These are phyloP conservation scores for Tipula vernalis DNA, from an alignment of 2,888 invertebrate genomes.

Conservation along the genomic window DNA sequence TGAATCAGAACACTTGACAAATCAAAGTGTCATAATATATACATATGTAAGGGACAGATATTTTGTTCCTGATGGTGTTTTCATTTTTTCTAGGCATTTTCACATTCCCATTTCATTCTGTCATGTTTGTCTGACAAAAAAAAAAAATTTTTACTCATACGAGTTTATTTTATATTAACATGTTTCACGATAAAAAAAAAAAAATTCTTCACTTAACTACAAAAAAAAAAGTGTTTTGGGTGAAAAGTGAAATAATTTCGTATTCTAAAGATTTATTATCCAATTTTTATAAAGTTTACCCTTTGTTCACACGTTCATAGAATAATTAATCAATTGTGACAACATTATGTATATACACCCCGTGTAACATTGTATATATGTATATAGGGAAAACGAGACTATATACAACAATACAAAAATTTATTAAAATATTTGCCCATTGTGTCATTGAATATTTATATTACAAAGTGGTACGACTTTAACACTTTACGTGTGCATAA, in stretches of 20 bases:
- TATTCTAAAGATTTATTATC: not conserved
- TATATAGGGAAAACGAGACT: not conserved
- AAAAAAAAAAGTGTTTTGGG: not conserved
- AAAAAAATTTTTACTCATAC: not conserved
- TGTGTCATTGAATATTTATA: not conserved
- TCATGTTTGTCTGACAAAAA: not conserved
- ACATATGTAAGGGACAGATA: not conserved
- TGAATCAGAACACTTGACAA: not conserved
- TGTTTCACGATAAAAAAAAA: not conserved
- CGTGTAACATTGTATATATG: not conserved
- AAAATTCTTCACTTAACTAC: not conserved
- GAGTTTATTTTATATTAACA: not conserved
- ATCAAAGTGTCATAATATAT: not conserved
- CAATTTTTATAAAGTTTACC: conserved; percentile 4
- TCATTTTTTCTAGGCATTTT: not conserved
- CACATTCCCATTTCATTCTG: not conserved
- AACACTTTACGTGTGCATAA: too few relatives aligned
- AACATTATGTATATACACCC: not conserved
- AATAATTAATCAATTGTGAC: conserved; percentile 4
- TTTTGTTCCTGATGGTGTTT: not conserved
- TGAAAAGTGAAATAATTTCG: not conserved
- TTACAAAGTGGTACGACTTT: too few relatives aligned
- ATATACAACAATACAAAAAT: not conserved
- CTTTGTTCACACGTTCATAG: conserved; percentile 4
- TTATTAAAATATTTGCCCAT: not conserved